Percentiles rank a stretch among this genome's conserved stretches.
These are phyloP conservation scores for Drosophila bipectinata DNA, from an alignment of 1,140 invertebrate species.

Conservation along the genomic window DNA sequence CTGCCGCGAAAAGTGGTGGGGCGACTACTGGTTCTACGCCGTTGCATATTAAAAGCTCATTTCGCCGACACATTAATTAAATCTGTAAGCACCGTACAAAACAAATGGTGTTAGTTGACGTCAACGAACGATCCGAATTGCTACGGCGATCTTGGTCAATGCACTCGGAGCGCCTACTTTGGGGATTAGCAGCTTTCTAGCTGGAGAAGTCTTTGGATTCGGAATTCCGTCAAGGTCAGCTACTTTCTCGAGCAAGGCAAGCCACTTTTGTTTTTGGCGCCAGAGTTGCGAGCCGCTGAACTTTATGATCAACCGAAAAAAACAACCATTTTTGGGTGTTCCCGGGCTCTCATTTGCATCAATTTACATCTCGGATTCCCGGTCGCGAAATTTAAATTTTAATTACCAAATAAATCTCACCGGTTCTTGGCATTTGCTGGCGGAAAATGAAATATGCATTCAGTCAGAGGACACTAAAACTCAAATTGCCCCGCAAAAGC, in stretches of 20 bases:
- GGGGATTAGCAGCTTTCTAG: constrained; percentile 38
- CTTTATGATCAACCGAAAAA: constrained; percentile 48
- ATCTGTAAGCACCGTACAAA: constrained; percentile 27
- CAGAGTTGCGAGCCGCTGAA: constrained; percentile 61
- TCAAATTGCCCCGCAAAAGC: constrained; percentile 51
- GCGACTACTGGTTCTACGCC: constrained; percentile 75
- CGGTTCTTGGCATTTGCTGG: constrained; percentile 39
- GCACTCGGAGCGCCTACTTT: constrained; percentile 37
- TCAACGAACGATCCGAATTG: constrained; percentile 41
- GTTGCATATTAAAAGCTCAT: constrained; percentile 57
- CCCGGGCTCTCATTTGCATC: constrained; percentile 61
- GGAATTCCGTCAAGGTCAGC: constrained; percentile 65
- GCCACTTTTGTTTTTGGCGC: constrained; percentile 70
- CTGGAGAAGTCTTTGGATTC: constrained; percentile 21
- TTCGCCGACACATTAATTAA: constrained; percentile 45
- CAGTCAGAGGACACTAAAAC: constrained; percentile 37
- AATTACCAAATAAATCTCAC: constrained; percentile 61
- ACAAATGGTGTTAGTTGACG: constrained; percentile 49
- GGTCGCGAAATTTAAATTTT: constrained; percentile 44
- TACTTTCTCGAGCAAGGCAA: constrained; percentile 76
- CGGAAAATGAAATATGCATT: constrained; percentile 49
- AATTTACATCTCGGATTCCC: constrained; percentile 54
- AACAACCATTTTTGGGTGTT: constrained; percentile 57
- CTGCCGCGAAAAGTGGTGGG: constrained; percentile 32
- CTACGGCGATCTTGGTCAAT: constrained; percentile 52